These are phyloP conservation scores for Eubasilissa splendida DNA, from an alignment of 2,888 invertebrate species.

Conservation along the genomic window DNA sequence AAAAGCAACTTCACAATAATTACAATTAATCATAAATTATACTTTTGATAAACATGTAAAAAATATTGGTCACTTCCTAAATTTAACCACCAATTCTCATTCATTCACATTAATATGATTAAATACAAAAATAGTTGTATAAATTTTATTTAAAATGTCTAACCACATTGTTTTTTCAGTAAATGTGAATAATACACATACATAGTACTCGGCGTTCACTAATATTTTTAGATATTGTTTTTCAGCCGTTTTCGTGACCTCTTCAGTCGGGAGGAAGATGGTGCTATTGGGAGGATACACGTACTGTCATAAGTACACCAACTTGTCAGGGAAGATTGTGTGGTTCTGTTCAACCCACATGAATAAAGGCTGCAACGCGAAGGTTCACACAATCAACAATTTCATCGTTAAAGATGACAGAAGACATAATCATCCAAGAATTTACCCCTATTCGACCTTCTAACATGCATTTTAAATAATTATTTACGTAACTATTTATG, in stretches of 20 bases:
- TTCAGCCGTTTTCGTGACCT: conserved; percentile 27
- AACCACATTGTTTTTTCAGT: no score
- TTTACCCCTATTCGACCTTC: conserved; percentile 1
- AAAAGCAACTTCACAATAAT: no score
- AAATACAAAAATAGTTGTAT: no score
- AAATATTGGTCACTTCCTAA: no score
- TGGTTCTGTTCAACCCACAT: conserved; percentile 35
- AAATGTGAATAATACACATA: no score
- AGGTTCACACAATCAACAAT: conserved; percentile 32
- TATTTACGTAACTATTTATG: no score
- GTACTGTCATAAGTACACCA: conserved; percentile 28
- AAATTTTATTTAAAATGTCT: no score
- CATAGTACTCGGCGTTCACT: no score
- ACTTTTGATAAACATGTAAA: no score
- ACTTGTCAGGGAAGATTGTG: background rate
- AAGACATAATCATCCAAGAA: background rate
- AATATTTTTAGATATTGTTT: background rate
- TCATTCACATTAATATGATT: no score
- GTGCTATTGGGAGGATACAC: conserved; percentile 16
- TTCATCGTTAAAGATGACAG: conserved; percentile 13
- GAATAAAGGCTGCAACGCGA: conserved; percentile 37
- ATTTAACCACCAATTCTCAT: no score
- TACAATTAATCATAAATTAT: no score
- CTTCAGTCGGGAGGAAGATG: conserved; percentile 23
- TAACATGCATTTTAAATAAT: background rate